These are phyloP conservation scores for Urocynchramus pylzowi DNA, from an alignment of 2,113 vertebrate species.

Conservation along the genomic window DNA sequence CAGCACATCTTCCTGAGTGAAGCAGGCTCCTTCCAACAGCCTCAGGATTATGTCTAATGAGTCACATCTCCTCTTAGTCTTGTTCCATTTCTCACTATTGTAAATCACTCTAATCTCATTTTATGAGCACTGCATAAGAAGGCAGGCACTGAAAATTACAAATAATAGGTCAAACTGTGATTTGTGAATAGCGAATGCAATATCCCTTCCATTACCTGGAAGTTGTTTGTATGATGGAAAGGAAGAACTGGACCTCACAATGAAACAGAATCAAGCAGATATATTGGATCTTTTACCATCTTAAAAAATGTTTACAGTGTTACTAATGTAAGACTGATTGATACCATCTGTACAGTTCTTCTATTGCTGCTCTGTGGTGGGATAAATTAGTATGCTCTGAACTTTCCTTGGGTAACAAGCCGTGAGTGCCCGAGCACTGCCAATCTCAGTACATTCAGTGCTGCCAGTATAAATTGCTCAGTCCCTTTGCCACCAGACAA, in stretches of 20 bases:
- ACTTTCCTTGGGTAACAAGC: slow-evolving; percentile 37
- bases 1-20: neutral
- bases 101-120: slow-evolving; percentile 48
- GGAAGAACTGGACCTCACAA: slow-evolving; percentile 26
- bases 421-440: neutral
- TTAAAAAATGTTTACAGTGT: slow-evolving; percentile 38
- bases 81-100: slow-evolving; percentile 13
- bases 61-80: slow-evolving; percentile 38
- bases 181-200: slow-evolving; percentile 17
- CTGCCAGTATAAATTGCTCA: slow-evolving; percentile 34
- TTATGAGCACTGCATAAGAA: slow-evolving; percentile 20
- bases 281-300: slow-evolving; percentile 21
- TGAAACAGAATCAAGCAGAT: slow-evolving; percentile 15
- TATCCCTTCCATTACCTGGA: slow-evolving; percentile 49
- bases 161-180: slow-evolving; percentile 51
- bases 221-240: slow-evolving; percentile 46
- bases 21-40: neutral
- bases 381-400: slow-evolving; percentile 23
- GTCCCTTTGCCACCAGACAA: slow-evolving; percentile 29
- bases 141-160: slow-evolving; percentile 49
- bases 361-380: neutral
- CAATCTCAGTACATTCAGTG: neutral
- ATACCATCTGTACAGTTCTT: neutral
- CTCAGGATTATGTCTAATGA: slow-evolving; percentile 11
- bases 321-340: slow-evolving; percentile 21